Evolutionary conservation across 2,113 vertebrate species (phyloP), one percentile per base, ranked within the genome.

Genomic region (Aix galericulata): DNA sequence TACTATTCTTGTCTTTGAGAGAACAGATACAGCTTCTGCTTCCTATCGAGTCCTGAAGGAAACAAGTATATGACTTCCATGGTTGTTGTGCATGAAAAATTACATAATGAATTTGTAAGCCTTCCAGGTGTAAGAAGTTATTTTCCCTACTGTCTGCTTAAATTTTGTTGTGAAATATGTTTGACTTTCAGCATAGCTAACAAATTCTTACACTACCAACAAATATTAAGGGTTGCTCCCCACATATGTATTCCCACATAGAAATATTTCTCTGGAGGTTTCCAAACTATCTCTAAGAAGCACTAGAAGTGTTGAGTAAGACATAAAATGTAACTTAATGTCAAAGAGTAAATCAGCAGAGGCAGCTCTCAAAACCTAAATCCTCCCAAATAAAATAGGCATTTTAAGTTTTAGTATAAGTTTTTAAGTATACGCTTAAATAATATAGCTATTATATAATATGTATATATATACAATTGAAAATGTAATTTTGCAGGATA

Each of bases 401-500:
- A 48, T 38, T 26, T 82, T 82, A 36, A 44, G 13, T 71, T 59
- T 82, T 80, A 60, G 91, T 36, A 36, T 36, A 36, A 36, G 36
- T 36, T 36, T 36, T 36, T 36, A 74, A 87, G 34, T 18, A 27
- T 10, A 11, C 44, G 2, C 46, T 64, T 85, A 73, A 75, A n/a
- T 3, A 56, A 16, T 60, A 0, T 46, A 68, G 17, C 15, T 56
- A 9, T 56, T 76, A n/a, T 21, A 38, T 0, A 0, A 77, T 7
- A 18, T 31, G 77, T 7, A 48, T 48, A 18, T 38, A 72, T 8
- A 34, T 1, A 26, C 7, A 42, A 16, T 1, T 38, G 62, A 73
- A 80, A 5, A 5, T 60, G 48, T 42, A 34, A 12, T 81, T 81
- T 89, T 82, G 16, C 14, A 84, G 52, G 6, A 32, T 55, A 22